Conservation (phyloP, 2,113 vertebrate genomes). For the Puma concolor region DNA sequence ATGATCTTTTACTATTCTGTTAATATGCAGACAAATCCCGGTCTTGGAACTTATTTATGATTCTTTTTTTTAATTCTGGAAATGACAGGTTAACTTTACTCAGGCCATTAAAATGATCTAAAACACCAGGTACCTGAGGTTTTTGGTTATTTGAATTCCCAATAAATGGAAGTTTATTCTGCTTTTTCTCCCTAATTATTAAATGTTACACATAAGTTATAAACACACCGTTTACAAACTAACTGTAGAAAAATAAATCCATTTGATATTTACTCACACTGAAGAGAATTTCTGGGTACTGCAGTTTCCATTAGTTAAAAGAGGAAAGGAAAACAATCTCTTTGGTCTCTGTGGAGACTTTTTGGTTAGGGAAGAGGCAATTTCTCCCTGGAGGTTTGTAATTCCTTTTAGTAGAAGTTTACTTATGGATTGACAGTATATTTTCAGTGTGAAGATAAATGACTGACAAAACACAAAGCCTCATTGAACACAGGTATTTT, state of each 20-base stretch:
- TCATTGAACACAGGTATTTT: constrained; percentile 59
- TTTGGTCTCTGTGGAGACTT: constrained; percentile 22
- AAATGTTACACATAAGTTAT: not conserved
- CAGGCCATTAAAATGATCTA: not conserved
- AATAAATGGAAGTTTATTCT: not conserved
- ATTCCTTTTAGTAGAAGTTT: constrained; percentile 49
- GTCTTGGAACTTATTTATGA: not conserved
- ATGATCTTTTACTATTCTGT: not conserved
- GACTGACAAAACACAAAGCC: constrained; percentile 69
- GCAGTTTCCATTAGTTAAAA: not conserved
- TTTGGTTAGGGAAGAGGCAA: not conserved
- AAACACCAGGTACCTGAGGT: not conserved
- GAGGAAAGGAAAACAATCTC: not conserved
- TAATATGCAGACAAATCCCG: not conserved
- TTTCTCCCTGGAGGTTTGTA: not conserved
- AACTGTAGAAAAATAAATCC: not conserved
- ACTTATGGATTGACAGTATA: constrained; percentile 18
- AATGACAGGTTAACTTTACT: not conserved
- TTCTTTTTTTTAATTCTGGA: not conserved
- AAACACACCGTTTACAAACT: constrained; percentile 42
- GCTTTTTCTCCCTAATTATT: constrained; percentile 18
- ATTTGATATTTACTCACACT: not conserved
- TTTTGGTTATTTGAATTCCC: not conserved
- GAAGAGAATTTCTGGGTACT: not conserved
- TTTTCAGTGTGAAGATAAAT: constrained; percentile 74